Evolutionary conservation across 2,888 invertebrate species (phyloP).

Genomic region (Glaucopsyche alexis): DNA sequence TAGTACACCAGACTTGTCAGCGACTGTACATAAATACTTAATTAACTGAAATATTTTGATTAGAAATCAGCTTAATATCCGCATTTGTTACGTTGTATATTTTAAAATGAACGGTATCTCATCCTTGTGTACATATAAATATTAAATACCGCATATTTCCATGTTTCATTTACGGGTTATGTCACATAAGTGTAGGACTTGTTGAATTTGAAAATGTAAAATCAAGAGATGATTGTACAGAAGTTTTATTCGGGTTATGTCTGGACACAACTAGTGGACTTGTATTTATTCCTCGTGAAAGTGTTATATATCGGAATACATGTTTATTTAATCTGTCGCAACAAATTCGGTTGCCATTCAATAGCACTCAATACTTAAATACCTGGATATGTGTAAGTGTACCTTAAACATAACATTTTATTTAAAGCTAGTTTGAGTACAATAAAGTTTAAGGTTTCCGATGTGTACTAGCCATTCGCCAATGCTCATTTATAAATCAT

Average conservation of each 20-base stretch:
- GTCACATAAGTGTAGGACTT: slow-evolving; percentile 13
- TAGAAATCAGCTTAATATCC: neutral
- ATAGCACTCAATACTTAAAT: slow-evolving; percentile 5
- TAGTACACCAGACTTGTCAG: no score
- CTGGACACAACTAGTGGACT: slow-evolving; percentile 2
- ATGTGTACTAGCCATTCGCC: neutral
- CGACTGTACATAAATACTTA: no score
- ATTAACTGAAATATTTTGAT: neutral
- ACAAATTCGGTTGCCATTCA: slow-evolving; percentile 7
- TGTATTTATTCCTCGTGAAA: slow-evolving; percentile 28
- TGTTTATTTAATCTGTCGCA: slow-evolving; percentile 26
- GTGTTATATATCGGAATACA: slow-evolving; percentile 21
- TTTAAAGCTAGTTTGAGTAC: neutral
- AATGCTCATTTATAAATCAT: slow-evolving; percentile 1
- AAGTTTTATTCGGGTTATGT: slow-evolving; percentile 23
- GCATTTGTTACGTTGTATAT: neutral
- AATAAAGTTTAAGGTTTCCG: neutral
- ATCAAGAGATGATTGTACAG: slow-evolving; percentile 24
- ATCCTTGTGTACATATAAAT: slow-evolving; percentile 24
- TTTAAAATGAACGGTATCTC: slow-evolving; percentile 7
- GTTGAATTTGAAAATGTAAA: slow-evolving; percentile 28
- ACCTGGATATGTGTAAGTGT: neutral
- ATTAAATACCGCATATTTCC: slow-evolving; percentile 9
- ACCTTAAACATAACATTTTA: neutral
- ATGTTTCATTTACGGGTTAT: slow-evolving; percentile 23